Evolutionary conservation across 2,113 vertebrate genomes (phyloP), one percentile per base, ranked within the genome.

Genomic region (Pycnonotus jocosus): DNA sequence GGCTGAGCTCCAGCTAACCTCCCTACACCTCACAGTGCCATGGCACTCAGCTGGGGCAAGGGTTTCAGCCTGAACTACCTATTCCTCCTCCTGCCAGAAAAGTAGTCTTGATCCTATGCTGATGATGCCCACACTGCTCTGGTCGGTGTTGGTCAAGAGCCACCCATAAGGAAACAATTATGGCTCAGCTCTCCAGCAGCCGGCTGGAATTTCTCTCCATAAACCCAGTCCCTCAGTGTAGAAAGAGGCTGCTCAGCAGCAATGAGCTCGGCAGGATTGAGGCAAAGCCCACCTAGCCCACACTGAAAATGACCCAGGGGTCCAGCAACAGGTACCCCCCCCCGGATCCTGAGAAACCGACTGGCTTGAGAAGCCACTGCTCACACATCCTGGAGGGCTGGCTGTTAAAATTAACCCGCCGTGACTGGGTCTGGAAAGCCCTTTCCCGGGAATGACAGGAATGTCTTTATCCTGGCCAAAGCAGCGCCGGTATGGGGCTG

Each of bases 361-460:
- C 0, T 0, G 4, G 45, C 77, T 45, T 45, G 18, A 38, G 74
- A 77, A 90, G 33, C 19, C 24, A 33, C 11, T 0, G 5, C 35
- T 62, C 5, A 0, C 18, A 70, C 53, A 31, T 64, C 61, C 69
- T 8, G 23, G 33, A 83, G 76, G 82, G 42, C 1, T 23, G 60
- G 51, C 83, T 88, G 88, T 94, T 86, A 81, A 86, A 90, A 74
- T 86, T 81, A 96, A 84, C 88, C 92, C 14, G 2, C 92, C 44
- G 4, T 83, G 94, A 92, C 72, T 12, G 64, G 72, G 35, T 68
- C 81, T 93, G 94, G 92, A 91, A 94, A 90, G 60, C 37, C 77
- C 77, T 89, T 84, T 88, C 76, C 88, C 23, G 72, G 95, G 94
- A 95, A 96, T 95, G 96, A 93, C 72, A 97, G 86, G 95, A 96